phyloP scores from a whole-genome alignment of 2,113 vertebrate genomes.

The Xiphorhynchus elegans region DNA sequence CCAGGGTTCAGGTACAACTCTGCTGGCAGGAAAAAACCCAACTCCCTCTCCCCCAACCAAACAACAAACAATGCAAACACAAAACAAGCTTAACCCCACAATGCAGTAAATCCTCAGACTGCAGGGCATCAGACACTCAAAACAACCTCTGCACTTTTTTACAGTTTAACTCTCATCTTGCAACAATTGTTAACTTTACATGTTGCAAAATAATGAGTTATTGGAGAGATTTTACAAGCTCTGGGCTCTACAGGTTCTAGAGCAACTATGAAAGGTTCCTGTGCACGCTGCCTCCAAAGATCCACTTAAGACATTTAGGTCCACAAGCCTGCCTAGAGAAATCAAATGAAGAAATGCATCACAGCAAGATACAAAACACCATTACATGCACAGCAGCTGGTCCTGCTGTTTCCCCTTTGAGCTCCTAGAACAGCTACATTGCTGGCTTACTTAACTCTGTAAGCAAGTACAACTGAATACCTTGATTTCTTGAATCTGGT shows the following conservation, averaged over 20 bases:
- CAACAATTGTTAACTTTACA: background rate
- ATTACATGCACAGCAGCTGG: background rate
- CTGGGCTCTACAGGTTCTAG: background rate
- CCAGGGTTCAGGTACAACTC: background rate
- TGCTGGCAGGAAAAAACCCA: background rate
- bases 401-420: background rate
- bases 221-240: background rate
- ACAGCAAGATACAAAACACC: background rate
- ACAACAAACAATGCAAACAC: background rate
- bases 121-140: background rate
- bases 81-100: background rate
- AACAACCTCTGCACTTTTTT: background rate
- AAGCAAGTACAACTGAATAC: slow-evolving; percentile 52
- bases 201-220: background rate
- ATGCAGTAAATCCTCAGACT: background rate
- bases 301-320: background rate
- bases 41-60: background rate
- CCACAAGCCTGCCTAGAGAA: fast-evolving
- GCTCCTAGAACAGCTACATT: background rate
- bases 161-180: background rate
- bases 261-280: background rate
- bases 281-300: fast-evolving
- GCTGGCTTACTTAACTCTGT: background rate
- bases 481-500: slow-evolving; percentile 99
- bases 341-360: background rate